Percentiles rank a stretch among this genome's conserved stretches.
Conservation (phyloP, 2,888 invertebrate species). For the Melinaea marsaeus region DNA sequence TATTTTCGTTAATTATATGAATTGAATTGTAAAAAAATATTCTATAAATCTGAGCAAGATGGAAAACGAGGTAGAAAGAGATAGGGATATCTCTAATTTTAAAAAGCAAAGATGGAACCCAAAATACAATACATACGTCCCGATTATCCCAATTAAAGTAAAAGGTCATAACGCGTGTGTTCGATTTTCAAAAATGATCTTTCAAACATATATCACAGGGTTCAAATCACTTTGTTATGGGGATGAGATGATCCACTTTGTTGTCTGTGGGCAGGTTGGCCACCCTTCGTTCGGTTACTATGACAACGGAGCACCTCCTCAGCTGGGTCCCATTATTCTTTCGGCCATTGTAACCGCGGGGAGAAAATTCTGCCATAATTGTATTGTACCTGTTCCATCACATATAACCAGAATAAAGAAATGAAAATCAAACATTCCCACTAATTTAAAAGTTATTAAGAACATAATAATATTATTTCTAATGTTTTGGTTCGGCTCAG, state of each 20-base stretch:
- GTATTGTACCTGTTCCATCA: conserved; percentile 54
- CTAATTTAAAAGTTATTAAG: neutral
- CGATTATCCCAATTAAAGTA: conserved; percentile 48
- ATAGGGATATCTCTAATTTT: conserved; percentile 67
- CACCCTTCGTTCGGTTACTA: conserved; percentile 72
- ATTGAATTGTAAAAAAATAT: no score
- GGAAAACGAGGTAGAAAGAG: conserved; percentile 45
- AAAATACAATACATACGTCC: conserved; percentile 71
- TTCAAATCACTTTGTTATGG: conserved; percentile 53
- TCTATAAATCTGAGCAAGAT: conserved; percentile 21
- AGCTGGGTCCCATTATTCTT: conserved; percentile 74
- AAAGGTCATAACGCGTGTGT: conserved; percentile 49
- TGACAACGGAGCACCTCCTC: conserved; percentile 75
- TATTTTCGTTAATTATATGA: no score
- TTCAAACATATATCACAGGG: conserved; percentile 57
- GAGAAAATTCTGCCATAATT: conserved; percentile 49
- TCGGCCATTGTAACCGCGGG: conserved; percentile 60
- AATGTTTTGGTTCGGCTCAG: no score
- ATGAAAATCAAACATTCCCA: no score
- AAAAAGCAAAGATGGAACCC: conserved; percentile 78
- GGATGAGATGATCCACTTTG: conserved; percentile 53
- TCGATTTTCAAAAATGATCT: conserved; percentile 55
- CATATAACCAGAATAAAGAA: conserved; percentile 1
- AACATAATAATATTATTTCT: no score
- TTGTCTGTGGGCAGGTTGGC: conserved; percentile 65